Evolutionary conservation across 2,888 invertebrate species (phyloP).

Genomic region (Didymodactylos carnosus): DNA sequence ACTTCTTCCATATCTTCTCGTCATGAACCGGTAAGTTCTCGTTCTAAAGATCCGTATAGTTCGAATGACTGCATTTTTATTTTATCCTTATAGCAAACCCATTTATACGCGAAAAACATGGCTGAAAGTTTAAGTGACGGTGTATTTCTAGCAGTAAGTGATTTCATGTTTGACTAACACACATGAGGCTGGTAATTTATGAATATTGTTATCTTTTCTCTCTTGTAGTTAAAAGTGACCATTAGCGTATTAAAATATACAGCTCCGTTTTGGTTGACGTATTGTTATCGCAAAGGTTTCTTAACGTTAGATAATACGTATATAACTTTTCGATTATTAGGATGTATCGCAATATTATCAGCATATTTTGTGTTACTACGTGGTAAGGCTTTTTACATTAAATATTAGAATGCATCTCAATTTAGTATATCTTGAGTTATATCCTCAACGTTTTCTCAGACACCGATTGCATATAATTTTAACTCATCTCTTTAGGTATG

Average conservation of each 20-base stretch:
- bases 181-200: neutral
- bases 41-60: too few relatives aligned
- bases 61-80: too few relatives aligned
- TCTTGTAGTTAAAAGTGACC: neutral
- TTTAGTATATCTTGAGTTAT: too few relatives aligned
- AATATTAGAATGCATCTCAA: too few relatives aligned
- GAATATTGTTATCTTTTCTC: too few relatives aligned
- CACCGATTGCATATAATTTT: too few relatives aligned
- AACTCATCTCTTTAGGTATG: neutral
- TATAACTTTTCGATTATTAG: neutral
- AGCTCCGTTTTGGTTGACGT: neutral
- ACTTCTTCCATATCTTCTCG: too few relatives aligned
- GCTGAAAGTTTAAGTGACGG: neutral
- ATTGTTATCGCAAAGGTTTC: neutral
- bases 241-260: neutral
- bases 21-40: too few relatives aligned
- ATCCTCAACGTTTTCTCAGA: too few relatives aligned
- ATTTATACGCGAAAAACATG: neutral
- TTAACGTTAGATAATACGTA: neutral
- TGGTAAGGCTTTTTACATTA: too few relatives aligned
- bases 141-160: neutral
- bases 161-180: too few relatives aligned
- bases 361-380: neutral
- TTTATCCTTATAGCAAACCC: neutral
- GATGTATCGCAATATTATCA: neutral